Percentiles rank a stretch among this genome's conserved stretches.
Conservation (phyloP, 2,113 vertebrate genomes). For the Felis chaus region DNA sequence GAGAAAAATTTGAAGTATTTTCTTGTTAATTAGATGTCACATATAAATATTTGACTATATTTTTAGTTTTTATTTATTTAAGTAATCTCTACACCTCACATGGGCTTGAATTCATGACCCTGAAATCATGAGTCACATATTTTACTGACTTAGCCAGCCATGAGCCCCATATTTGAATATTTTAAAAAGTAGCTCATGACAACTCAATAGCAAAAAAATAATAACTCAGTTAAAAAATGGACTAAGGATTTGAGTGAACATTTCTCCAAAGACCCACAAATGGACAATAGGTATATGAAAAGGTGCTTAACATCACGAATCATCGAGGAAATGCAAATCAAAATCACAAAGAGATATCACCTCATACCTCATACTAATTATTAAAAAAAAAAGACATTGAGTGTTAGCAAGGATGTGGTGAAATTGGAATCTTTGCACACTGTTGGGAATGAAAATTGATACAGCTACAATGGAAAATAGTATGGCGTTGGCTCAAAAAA, state of each 20-base stretch:
- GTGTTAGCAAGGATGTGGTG: too few species aligned
- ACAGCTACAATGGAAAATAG: too few species aligned
- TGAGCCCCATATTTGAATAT: too few species aligned
- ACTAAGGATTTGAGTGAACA: neutral
- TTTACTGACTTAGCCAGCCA: neutral
- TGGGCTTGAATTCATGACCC: neutral
- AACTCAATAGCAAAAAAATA: neutral
- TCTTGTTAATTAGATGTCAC: neutral
- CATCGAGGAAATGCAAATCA: neutral
- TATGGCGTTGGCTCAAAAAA: too few species aligned
- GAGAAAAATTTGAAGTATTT: neutral
- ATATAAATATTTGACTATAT: neutral
- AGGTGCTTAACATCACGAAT: neutral
- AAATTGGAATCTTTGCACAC: too few species aligned
- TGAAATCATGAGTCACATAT: neutral
- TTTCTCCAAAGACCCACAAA: neutral
- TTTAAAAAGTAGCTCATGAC: neutral
- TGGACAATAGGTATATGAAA: neutral
- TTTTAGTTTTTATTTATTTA: neutral
- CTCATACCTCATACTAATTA: too few species aligned
- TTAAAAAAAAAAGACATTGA: too few species aligned
- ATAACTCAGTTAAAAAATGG: neutral
- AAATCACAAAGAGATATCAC: neutral
- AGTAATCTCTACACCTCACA: neutral
- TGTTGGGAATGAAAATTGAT: too few species aligned